Percentiles rank a stretch among this genome's conserved stretches.
Conservation (phyloP, 2,113 vertebrate genomes). For the Scophthalmus maximus region DNA sequence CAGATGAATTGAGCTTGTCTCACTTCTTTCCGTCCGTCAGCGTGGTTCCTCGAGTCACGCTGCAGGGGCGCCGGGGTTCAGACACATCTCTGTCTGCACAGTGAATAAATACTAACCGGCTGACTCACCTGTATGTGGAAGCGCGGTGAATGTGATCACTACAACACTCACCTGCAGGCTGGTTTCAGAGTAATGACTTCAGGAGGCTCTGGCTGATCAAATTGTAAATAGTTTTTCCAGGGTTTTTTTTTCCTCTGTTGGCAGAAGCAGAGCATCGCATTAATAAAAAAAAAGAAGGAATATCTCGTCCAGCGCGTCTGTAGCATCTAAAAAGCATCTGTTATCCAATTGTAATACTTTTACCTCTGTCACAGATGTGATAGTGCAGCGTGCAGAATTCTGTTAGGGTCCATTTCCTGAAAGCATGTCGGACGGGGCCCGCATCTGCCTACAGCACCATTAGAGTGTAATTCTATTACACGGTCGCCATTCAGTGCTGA, state of each 20-base stretch:
- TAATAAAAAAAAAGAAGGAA: conserved; percentile 46
- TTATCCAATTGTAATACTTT: conserved; percentile 64
- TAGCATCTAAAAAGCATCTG: conserved; percentile 45
- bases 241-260: conserved; percentile 3
- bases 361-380: conserved; percentile 53
- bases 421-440: conserved; percentile 55
- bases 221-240: not conserved
- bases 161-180: not conserved
- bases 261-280: conserved; percentile 21
- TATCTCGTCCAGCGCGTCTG: conserved; percentile 32
- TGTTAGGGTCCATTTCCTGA: conserved; percentile 69
- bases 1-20: conserved; percentile 71
- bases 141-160: not conserved
- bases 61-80: conserved; percentile 30
- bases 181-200: conserved; percentile 18
- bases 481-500: conserved; percentile 38
- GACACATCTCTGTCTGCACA: conserved; percentile 17
- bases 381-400: conserved; percentile 47
- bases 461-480: conserved; percentile 68
- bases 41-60: conserved; percentile 34
- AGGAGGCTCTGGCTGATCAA: conserved; percentile 33
- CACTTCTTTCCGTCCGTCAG: conserved; percentile 65
- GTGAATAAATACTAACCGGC: conserved; percentile 14
- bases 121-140: conserved; percentile 7
- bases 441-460: conserved; percentile 59